Base-by-base conservation (phyloP, 2,113 vertebrate genomes). In the Sphaerodactylus townsendi region DNA sequence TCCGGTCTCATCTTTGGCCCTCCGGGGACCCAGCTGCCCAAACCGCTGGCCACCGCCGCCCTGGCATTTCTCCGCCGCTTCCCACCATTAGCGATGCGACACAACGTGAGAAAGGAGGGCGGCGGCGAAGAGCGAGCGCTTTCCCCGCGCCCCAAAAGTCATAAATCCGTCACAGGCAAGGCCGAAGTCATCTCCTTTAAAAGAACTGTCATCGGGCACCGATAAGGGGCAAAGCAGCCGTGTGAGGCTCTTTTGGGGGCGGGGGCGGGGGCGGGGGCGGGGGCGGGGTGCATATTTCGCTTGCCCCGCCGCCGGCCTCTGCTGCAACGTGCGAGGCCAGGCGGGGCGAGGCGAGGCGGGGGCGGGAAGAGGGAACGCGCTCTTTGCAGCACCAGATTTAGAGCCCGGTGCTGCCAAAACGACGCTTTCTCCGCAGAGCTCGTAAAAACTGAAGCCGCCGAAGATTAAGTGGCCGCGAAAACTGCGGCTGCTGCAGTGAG, bases 91-190 rank as follows among this genome's bases (percentile, higher is more conserved):
- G 9, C 3, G 11, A 59, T n/a, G 64, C 69, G n/a, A 53, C 82
- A 66, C 33, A 13, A 41, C 53, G 64, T 83, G 82, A 83, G 35
- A 65, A 70, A 70, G 59, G 66, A 71, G 66, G 50, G 30, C 78
- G 62, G 66, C 15, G 17, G 37, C 35, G 39, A 33, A 11, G 74
- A 59, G 37, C 35, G 70, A 59, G 41, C 6, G 44, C 11, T 3
- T 17, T 71, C 48, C 48, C 2, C 37, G 70, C 46, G 14, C 39
- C 46, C 53, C 81, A 64, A 46, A 44, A 10, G 25, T 62, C 70
- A 84, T 84, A 84, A 84, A 84, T 84, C 75, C 39, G 70, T 71
- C 75, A 62, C 21, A 11, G 50, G 66, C 83, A 78, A 84, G 83
- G 83, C 75, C 83, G 71, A 69, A 70, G 82, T 48, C 25, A 84